These are phyloP conservation scores for Hestina assimilis DNA, from an alignment of 1,140 invertebrate genomes.

Conservation along the genomic window DNA sequence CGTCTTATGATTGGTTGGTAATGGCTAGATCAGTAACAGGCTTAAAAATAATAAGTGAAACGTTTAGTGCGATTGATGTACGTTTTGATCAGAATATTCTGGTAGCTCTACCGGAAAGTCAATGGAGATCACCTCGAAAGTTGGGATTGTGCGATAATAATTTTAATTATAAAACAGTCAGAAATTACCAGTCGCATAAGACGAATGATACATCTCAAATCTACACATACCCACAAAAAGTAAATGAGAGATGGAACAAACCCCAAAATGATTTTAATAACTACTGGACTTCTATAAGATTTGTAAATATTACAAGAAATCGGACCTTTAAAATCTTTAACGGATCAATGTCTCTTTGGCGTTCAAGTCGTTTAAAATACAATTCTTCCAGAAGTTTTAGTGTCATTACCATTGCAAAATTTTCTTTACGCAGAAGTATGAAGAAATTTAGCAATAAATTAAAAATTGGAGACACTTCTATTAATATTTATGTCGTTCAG, in stretches of 20 bases:
- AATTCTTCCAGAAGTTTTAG: slow-evolving; percentile 50
- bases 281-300: slow-evolving; percentile 43
- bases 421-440: slow-evolving; percentile 34
- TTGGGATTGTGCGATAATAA: slow-evolving; percentile 44
- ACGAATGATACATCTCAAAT: neutral
- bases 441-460: slow-evolving; percentile 20
- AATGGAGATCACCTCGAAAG: slow-evolving; percentile 2
- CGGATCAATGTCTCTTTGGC: slow-evolving; percentile 27
- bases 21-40: slow-evolving; percentile 44
- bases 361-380: slow-evolving; percentile 43
- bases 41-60: slow-evolving; percentile 40
- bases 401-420: slow-evolving; percentile 43
- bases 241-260: slow-evolving; percentile 24
- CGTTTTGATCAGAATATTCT: slow-evolving; percentile 65
- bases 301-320: slow-evolving; percentile 46
- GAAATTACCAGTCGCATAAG: neutral
- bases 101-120: slow-evolving; percentile 37
- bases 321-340: slow-evolving; percentile 37
- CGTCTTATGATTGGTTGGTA: slow-evolving; percentile 60
- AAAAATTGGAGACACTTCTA: neutral
- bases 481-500: slow-evolving; percentile 44
- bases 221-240: neutral
- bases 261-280: slow-evolving; percentile 46
- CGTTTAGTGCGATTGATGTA: slow-evolving; percentile 53
- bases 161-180: slow-evolving; percentile 39